A percentile compares a stretch with the other conserved stretches of the same genome.
Evolutionary conservation across 2,113 vertebrate species (phyloP).

Genomic region (Thomomys bottae): DNA sequence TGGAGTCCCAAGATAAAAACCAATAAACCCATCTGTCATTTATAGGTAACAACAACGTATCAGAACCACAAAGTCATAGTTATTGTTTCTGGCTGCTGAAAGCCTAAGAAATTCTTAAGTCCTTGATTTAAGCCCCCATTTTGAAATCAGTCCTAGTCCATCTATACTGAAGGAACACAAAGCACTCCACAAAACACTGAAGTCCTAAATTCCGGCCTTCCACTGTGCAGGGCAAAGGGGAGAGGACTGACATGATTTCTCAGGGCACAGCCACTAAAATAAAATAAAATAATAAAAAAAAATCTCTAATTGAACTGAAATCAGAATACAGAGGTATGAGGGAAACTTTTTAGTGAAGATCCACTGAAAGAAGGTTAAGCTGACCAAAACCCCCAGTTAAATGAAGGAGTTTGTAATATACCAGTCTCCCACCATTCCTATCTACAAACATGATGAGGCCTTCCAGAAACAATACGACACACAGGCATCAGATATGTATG

Average conservation of each 20-base stretch:
- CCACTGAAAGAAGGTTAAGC: constrained; percentile 44
- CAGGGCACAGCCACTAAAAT: not conserved
- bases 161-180: not conserved
- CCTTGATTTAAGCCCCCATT: constrained; percentile 20
- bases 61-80: constrained; percentile 16
- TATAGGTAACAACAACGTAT: constrained; percentile 31
- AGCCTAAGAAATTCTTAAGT: constrained; percentile 31
- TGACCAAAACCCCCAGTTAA: not conserved
- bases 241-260: not conserved
- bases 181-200: not conserved
- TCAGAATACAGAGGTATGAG: not conserved
- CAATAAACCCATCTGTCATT: constrained; percentile 35
- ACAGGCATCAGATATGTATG: constrained; percentile 75
- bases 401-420: not conserved
- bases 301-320: not conserved
- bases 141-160: constrained; percentile 37
- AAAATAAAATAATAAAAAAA: no score
- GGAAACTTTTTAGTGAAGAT: constrained; percentile 31
- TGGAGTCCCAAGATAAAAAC: not conserved
- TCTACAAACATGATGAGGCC: constrained; percentile 81
- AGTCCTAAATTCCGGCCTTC: not conserved
- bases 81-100: constrained; percentile 27
- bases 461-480: constrained; percentile 77
- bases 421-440: constrained; percentile 41
- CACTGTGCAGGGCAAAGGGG: not conserved